Evolutionary conservation across 2,797 vertebrate species (phyloP).

Genomic region (Phalanger gymnotis): DNA sequence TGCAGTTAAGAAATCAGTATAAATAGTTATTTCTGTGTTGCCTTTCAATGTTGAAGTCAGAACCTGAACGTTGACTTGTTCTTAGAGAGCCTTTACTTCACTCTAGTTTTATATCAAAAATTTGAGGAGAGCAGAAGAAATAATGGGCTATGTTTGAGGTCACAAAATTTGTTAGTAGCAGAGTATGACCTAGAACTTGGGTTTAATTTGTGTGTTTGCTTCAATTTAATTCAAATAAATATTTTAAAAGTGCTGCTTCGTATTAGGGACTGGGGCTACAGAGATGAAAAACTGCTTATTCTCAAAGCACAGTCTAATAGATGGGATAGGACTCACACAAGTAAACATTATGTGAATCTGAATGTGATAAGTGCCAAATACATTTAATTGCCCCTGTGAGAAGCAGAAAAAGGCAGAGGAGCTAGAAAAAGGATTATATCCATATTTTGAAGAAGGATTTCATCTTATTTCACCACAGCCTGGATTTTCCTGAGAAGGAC

Average conservation of each 20-base stretch:
- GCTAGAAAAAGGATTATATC: neutral
- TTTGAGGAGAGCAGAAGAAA: neutral
- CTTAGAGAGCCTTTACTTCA: neutral
- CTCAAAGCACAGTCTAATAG: neutral
- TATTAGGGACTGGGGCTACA: neutral
- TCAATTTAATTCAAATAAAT: neutral
- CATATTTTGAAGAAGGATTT: neutral
- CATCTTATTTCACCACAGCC: neutral
- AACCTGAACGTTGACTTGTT: neutral
- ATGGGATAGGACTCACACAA: neutral
- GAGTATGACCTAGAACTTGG: neutral
- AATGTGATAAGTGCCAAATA: neutral
- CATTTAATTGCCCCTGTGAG: neutral
- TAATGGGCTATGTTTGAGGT: neutral
- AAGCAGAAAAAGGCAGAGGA: neutral
- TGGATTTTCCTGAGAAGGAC: neutral
- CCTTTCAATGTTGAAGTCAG: no score
- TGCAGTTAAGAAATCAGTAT: neutral
- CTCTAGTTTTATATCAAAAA: neutral
- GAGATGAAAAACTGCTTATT: neutral
- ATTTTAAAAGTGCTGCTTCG: neutral
- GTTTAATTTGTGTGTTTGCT: neutral
- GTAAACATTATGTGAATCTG: neutral
- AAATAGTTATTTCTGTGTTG: neutral
- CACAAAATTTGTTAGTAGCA: neutral